Conservation (phyloP, 2,797 vertebrate genomes). For the Lerista edwardsae region DNA sequence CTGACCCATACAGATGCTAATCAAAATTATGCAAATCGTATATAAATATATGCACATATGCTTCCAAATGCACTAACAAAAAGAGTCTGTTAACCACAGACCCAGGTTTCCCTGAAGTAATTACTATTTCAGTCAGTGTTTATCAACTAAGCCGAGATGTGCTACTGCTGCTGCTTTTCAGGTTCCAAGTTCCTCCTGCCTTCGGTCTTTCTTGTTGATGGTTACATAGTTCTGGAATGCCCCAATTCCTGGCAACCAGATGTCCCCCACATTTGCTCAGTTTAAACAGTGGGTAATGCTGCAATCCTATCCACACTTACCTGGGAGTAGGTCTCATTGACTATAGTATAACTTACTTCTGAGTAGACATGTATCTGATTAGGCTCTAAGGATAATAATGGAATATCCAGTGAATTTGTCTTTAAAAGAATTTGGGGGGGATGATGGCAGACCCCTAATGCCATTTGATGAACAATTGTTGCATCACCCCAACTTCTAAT, state of each 20-base stretch:
- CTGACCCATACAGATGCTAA: background rate
- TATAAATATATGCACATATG: background rate
- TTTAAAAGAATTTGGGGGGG: too few relatives aligned
- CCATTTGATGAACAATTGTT: background rate
- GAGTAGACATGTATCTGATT: too few relatives aligned
- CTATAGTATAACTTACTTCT: too few relatives aligned
- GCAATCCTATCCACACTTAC: too few relatives aligned
- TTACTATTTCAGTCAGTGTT: background rate
- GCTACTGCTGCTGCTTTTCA: background rate
- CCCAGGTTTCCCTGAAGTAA: background rate
- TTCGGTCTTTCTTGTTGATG: background rate
- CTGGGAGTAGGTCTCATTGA: too few relatives aligned
- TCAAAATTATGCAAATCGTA: slow-evolving; percentile 14
- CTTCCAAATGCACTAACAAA: background rate
- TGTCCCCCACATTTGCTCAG: background rate
- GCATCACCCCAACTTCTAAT: background rate
- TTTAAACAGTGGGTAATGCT: background rate
- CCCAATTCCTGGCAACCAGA: background rate
- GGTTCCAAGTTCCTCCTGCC: background rate
- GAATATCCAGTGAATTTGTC: too few relatives aligned
- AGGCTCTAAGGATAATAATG: too few relatives aligned
- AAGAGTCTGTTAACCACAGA: background rate
- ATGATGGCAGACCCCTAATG: background rate
- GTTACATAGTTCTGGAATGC: background rate
- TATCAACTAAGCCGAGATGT: background rate